Evolutionary conservation across 2,113 vertebrate species (phyloP), one percentile per base, ranked within the genome.

Genomic region (Petrocephalus microphthalmus): DNA sequence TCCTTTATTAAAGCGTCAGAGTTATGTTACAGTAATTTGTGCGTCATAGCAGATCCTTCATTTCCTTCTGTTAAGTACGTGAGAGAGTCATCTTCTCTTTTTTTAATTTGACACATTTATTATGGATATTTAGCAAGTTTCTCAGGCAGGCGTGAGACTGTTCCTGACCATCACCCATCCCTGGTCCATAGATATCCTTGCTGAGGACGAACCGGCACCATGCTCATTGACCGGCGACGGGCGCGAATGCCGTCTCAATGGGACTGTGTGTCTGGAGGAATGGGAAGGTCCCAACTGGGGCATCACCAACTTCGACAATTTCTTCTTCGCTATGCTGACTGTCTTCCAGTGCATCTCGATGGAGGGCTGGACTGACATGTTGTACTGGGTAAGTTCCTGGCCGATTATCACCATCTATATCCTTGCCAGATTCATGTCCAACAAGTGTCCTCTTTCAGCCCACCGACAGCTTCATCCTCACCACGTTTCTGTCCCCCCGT

Each of bases 321-420:
- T 99, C 92, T 93, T 98, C 88, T 99, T 99, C 91, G 98, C 98
- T 57, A 99, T 99, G 98, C 95, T 99, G 90, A 99, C 98, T 37
- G 98, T 99, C 91, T 99, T 99, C 93, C 98, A 99, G 95, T 99
- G 98, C 87, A 99, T 99, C 93, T 99, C 98, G 88, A 99, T 99
- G 98, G 98, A 99, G 92, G 98, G 98, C 47, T 99, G 98, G 98
- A 99, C 98, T 0, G 98, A 99, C 3, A 98, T 99, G 64, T 95
- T 99, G 10, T 99, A 99, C 94, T 99, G 98, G 98, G 98, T 99
- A 94, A 90, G 90, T 86, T 60, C 74, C 56, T 19, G 71, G 25
- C 19, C 56, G 7, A 20, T 37, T 49, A 2, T 49, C 42, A 49
- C 81, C 71, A 42, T 78, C 33, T 19, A 42, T 78, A 17, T 33